phyloP scores from a whole-genome alignment of 1,140 invertebrate species.

The Aphaenogaster ashmeadi region DNA sequence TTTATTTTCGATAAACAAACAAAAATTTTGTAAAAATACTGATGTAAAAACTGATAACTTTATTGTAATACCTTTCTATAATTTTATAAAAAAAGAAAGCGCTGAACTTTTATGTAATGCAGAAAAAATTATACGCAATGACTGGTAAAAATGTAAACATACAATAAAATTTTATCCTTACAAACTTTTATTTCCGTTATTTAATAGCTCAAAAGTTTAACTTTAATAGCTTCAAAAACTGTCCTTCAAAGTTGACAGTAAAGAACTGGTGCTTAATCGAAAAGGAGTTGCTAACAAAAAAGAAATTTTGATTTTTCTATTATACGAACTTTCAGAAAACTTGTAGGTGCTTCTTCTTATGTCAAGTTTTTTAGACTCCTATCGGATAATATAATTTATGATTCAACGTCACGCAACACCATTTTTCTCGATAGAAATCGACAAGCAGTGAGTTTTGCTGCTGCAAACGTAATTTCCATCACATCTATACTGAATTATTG shows the following conservation, averaged over 20 bases:
- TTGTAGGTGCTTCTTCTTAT: not conserved
- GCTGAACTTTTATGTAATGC: not conserved
- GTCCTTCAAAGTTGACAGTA: not conserved
- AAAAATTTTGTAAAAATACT: not conserved
- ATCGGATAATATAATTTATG: slow-evolving; percentile 44
- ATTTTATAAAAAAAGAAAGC: not conserved
- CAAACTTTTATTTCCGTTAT: not conserved
- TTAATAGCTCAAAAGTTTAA: slow-evolving; percentile 7
- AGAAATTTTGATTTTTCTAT: slow-evolving; percentile 10
- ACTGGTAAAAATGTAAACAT: slow-evolving; percentile 1
- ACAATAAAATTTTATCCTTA: not conserved
- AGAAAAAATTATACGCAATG: not conserved
- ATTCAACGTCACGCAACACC: not conserved
- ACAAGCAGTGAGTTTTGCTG: slow-evolving; percentile 32
- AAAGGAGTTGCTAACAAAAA: not conserved
- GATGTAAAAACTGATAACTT: not conserved
- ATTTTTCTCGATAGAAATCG: slow-evolving; percentile 27
- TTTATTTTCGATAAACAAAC: not conserved
- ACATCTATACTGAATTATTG: slow-evolving; percentile 34
- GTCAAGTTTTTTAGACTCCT: not conserved
- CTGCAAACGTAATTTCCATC: slow-evolving; percentile 50
- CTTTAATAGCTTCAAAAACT: not conserved
- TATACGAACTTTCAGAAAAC: not conserved
- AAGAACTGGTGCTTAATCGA: not conserved
- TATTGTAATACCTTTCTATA: not conserved